phyloP scores from a whole-genome alignment of 2,888 invertebrate species.

The Mystacides longicornis region DNA sequence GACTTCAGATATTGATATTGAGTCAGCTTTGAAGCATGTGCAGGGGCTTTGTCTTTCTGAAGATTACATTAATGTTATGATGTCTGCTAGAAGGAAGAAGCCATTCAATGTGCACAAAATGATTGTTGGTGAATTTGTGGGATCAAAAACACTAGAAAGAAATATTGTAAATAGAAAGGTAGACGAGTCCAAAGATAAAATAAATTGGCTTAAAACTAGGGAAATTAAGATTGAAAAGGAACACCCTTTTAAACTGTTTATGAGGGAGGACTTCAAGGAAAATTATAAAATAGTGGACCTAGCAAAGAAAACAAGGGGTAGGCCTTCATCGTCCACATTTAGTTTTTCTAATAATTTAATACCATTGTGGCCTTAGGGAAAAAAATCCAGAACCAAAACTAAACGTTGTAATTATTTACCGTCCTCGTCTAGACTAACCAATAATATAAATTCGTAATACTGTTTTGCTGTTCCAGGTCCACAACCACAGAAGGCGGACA shows the following conservation, averaged over 20 bases:
- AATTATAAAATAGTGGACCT: not conserved
- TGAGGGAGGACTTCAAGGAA: not conserved
- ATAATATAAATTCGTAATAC: too few species aligned
- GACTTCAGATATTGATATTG: not conserved
- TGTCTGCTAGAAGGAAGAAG: not conserved
- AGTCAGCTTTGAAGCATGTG: not conserved
- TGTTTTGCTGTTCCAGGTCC: too few species aligned
- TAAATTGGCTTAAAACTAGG: not conserved
- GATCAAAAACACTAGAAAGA: not conserved
- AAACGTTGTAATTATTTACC: too few species aligned
- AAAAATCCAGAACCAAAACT: not conserved
- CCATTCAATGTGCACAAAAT: not conserved
- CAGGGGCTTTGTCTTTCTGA: not conserved
- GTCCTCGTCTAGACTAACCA: too few species aligned
- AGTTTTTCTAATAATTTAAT: not conserved
- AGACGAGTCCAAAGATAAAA: not conserved
- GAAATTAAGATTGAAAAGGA: not conserved
- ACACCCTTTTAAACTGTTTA: not conserved
- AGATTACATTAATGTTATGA: not conserved
- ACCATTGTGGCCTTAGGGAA: not conserved
- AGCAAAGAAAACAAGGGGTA: not conserved
- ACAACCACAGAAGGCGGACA: too few species aligned
- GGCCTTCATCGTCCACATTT: not conserved
- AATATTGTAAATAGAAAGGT: not conserved
- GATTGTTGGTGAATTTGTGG: not conserved